Evolutionary conservation across 1,140 invertebrate genomes (phyloP).

Genomic region (Drosophila tsacasi): DNA sequence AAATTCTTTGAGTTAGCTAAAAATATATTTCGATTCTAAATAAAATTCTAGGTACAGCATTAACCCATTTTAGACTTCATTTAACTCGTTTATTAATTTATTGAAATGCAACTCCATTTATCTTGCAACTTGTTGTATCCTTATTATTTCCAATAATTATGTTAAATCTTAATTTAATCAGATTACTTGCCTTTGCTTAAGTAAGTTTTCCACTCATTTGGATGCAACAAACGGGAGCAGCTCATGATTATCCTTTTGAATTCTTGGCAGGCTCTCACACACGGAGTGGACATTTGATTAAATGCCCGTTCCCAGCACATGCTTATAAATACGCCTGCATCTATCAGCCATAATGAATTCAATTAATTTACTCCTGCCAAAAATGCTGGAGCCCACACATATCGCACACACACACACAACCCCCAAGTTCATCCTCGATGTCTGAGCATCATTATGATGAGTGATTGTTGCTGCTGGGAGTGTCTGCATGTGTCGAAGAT

Average conservation of each 20-base stretch:
- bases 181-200: constrained; percentile 8
- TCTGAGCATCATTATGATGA: constrained; percentile 77
- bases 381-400: constrained; percentile 27
- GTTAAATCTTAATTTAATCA: constrained; percentile 4
- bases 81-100: too few relatives aligned
- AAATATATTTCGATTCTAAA: too few relatives aligned
- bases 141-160: constrained; percentile 2
- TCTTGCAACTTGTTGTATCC: neutral
- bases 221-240: constrained; percentile 9
- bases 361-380: constrained; percentile 76
- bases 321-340: constrained; percentile 48
- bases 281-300: constrained; percentile 56
- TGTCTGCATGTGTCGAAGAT: constrained; percentile 54
- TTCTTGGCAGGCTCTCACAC: constrained; percentile 3
- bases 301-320: constrained; percentile 62
- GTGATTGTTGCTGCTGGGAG: constrained; percentile 68
- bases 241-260: constrained; percentile 22
- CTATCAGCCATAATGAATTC: constrained; percentile 78
- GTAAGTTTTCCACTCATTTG: constrained; percentile 11
- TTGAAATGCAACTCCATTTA: constrained; percentile 1
- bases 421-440: constrained; percentile 44
- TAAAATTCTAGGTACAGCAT: too few relatives aligned
- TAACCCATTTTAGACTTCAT: too few relatives aligned
- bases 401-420: constrained; percentile 3
- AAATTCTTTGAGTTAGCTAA: neutral